phyloP scores from a whole-genome alignment of 1,140 invertebrate species.

The Dendroctonus ponderosae region DNA sequence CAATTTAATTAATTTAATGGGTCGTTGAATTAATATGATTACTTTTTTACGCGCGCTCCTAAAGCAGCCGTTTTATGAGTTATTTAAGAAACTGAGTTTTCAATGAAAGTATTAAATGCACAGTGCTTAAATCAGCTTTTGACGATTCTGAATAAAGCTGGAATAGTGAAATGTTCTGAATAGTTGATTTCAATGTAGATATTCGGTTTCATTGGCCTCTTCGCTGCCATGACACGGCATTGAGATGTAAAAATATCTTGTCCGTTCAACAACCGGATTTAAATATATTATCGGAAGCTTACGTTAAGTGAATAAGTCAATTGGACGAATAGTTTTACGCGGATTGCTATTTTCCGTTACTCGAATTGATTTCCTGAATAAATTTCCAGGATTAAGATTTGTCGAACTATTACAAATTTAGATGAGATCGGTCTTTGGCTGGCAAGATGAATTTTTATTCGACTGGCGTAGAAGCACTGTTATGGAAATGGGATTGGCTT shows the following conservation, averaged over 20 bases:
- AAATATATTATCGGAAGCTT: conserved; percentile 15
- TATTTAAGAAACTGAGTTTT: too few relatives aligned
- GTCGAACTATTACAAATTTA: conserved; percentile 6
- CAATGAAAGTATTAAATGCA: too few relatives aligned
- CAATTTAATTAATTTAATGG: too few relatives aligned
- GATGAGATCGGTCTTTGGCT: neutral
- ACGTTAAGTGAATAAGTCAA: conserved; percentile 16
- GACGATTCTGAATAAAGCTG: too few relatives aligned
- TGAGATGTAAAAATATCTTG: conserved; percentile 4
- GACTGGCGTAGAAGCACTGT: neutral
- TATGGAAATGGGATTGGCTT: too few relatives aligned
- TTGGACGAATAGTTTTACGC: conserved; percentile 11
- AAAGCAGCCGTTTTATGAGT: too few relatives aligned
- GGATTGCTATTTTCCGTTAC: conserved; percentile 12
- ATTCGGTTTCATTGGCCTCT: neutral
- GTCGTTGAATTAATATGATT: too few relatives aligned
- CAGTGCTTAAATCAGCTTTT: too few relatives aligned
- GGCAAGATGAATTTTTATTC: neutral
- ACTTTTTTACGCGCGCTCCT: too few relatives aligned
- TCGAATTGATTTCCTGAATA: conserved; percentile 14
- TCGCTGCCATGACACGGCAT: neutral
- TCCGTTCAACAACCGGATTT: conserved; percentile 16
- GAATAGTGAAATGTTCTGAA: neutral
- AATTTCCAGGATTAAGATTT: conserved; percentile 11
- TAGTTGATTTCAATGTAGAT: neutral